Base-by-base conservation (phyloP, 1,140 invertebrate species). In the Stegodyphus dumicola region DNA sequence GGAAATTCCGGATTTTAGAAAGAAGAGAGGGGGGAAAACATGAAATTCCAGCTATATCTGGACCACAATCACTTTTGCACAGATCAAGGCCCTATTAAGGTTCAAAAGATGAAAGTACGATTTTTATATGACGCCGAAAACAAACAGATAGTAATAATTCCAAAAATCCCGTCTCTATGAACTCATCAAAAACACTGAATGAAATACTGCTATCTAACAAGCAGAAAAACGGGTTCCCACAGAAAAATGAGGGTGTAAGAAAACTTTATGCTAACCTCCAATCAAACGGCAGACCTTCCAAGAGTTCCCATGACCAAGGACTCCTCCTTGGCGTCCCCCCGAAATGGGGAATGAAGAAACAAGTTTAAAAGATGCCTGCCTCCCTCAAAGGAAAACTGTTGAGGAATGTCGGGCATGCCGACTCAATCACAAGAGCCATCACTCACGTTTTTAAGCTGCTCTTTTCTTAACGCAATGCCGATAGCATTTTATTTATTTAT, bases 261-360 rank as follows among this genome's bases (percentile, higher is more conserved):
- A 71, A 11, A 11, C 33, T 7, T 48, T 52, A 52, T 48, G 69
- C 10, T 49, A 56, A 17, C 54, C 56, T 6, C 76, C 76, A 77
- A 77, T 77, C 76, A 65, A 15, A n/a, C 66, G 48, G 17, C 11
- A 75, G 54, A 17, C 10, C 6, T 74, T 51, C 33, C n/a, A 15
- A 13, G 18, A 18, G 69, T 83, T 83, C 80, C 80, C 80, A 83
- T 83, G 80, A 75, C 80, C 80, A 71, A 33, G 49, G n/a, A 7
- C 67, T 33, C 33, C 33, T 33, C 33, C 33, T 33, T 33, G 33
- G 33, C 33, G 33, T 33, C 33, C 33, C 60, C 56, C 64, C n/a
- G 60, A 49, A 48, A 60, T 52, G 15, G n/a, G 15, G 18, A 75
- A 13, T 33, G 51, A 66, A 33, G 33, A 66, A 79, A 70, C 77